Base-by-base conservation (phyloP, 2,113 vertebrate genomes). In the Porphyrio hochstetteri region DNA sequence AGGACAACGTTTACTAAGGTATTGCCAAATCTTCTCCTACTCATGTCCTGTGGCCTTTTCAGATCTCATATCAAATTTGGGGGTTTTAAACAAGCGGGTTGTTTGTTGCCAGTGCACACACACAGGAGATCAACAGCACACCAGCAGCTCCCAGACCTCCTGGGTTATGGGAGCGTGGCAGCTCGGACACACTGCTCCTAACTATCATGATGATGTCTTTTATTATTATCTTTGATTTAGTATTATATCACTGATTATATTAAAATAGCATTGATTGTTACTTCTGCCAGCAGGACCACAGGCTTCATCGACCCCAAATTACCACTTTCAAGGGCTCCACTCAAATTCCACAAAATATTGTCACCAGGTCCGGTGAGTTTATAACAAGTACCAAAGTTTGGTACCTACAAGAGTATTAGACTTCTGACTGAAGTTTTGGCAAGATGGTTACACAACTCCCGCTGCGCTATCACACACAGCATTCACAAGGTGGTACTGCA, bases 1-100 rank as follows among this genome's bases (percentile, higher is more conserved):
- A 96, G 82, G n/a, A 91, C 50, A 67, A 46, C 7, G 59, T 59
- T 72, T 93, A 93, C 82, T 76, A 92, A 82, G 56, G 53, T 88
- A 46, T 33, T 88, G 89, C 56, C 59, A 86, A 74, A 93, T 56
- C 68, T 35, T 60, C 25, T 64, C 21, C 65, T 82, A 16, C 55
- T 76, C 90, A 38, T 31, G 8, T 69, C 82, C 25, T 46, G 50
- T 8, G 13, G 6, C 21, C n/a, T 63, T 72, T 94, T 82, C 83
- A 87, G 65, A 82, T 60, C 48, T 60, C 52, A 14, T 40, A 90
- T 90, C 11, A 55, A 65, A 55, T 90, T 42, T 28, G 17, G 5
- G 4, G 23, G 3, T 24, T 44, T 88, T 63, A 46, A 12, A 46
- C 46, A 6, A 10, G 29, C 1, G 0, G 28, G 25, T 36, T 65